phyloP scores from a whole-genome alignment of 2,888 invertebrate species.

The Sphinx pinastri region DNA sequence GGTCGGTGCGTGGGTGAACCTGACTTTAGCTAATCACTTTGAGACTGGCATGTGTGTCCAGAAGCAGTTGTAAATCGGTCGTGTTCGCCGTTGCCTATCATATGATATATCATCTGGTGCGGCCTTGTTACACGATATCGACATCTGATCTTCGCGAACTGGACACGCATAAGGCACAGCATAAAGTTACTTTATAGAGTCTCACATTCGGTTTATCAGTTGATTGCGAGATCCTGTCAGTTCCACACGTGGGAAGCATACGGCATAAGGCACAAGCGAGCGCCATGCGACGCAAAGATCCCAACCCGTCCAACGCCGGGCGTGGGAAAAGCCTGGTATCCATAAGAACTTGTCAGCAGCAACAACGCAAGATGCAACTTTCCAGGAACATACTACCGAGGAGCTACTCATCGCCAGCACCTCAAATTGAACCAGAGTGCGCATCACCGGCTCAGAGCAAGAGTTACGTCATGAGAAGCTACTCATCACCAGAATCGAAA shows the following conservation, averaged over 20 bases:
- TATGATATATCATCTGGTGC: constrained; percentile 76
- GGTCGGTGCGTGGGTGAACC: constrained; percentile 52
- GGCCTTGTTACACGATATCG: constrained; percentile 76
- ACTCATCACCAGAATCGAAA: constrained; percentile 73
- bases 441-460: constrained; percentile 46
- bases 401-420: constrained; percentile 72
- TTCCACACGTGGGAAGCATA: constrained; percentile 55
- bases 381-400: constrained; percentile 66
- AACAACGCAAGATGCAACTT: constrained; percentile 64
- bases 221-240: constrained; percentile 51
- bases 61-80: constrained; percentile 57
- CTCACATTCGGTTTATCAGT: constrained; percentile 59
- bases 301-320: constrained; percentile 44
- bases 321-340: constrained; percentile 71
- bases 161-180: constrained; percentile 67
- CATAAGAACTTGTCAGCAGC: constrained; percentile 68
- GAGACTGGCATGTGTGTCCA: constrained; percentile 47
- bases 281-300: constrained; percentile 71
- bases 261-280: constrained; percentile 28
- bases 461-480: constrained; percentile 69
- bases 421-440: constrained; percentile 58
- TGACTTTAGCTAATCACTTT: constrained; percentile 49
- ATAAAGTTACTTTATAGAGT: constrained; percentile 62
- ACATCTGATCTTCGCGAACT: constrained; percentile 65
- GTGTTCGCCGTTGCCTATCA: constrained; percentile 75